Conservation (phyloP, 2,888 invertebrate genomes). For the Caprella mutica region DNA sequence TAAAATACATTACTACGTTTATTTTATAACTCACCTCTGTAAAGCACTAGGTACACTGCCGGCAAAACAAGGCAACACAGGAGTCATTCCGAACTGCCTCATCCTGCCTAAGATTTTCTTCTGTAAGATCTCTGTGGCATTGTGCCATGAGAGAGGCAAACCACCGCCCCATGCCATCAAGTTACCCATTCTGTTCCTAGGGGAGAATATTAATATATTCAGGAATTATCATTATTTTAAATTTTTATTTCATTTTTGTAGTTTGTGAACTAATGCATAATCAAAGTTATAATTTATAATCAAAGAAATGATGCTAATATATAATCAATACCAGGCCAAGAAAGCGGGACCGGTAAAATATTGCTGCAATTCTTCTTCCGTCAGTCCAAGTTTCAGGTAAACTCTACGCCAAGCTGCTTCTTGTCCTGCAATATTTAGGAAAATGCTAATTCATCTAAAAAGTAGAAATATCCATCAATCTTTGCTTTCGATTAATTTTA, state of each 20-base stretch:
- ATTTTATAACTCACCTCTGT: conserved; percentile 37
- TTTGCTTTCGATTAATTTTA: too few species aligned
- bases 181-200: conserved; percentile 91
- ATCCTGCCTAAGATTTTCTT: conserved; percentile 60
- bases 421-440: too few species aligned
- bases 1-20: too few species aligned
- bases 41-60: conserved; percentile 77
- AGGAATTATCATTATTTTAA: too few species aligned
- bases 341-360: conserved; percentile 89
- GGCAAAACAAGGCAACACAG: conserved; percentile 70
- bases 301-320: too few species aligned
- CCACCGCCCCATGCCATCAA: conserved; percentile 83
- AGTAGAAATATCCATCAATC: too few species aligned
- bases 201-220: too few species aligned
- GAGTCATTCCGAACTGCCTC: conserved; percentile 66
- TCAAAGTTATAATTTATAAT: too few species aligned
- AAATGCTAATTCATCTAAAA: too few species aligned
- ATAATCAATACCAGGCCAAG: conserved; percentile 83
- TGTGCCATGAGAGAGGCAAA: conserved; percentile 58
- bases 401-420: conserved; percentile 77
- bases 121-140: conserved; percentile 56
- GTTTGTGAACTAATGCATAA: too few species aligned
- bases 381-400: conserved; percentile 44
- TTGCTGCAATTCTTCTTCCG: conserved; percentile 58
- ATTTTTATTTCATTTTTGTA: too few species aligned